phyloP scores from a whole-genome alignment of 2,888 invertebrate species.

The Leptopilina drosophilae region DNA sequence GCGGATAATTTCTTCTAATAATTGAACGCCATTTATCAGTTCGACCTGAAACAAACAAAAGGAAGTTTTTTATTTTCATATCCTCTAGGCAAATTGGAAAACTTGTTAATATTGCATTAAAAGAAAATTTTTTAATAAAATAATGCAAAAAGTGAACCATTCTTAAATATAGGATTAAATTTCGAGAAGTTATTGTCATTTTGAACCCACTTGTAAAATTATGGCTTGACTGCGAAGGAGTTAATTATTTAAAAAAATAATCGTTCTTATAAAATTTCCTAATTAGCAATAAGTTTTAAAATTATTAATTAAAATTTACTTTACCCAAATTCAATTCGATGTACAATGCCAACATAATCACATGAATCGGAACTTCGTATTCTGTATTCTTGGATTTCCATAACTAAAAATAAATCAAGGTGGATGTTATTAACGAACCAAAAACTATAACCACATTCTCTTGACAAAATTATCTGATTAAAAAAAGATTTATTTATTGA shows the following conservation, averaged over 20 bases:
- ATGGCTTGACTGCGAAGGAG: no score
- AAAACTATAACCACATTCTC: not conserved
- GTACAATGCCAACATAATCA: constrained; percentile 82
- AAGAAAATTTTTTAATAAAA: no score
- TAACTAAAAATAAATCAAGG: constrained; percentile 70
- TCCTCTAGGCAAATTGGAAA: not conserved
- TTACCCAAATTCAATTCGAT: constrained; percentile 82
- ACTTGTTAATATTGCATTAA: no score
- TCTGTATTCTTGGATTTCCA: constrained; percentile 79
- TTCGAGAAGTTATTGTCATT: no score
- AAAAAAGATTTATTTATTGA: no score
- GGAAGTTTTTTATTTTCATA: not conserved
- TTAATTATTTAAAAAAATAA: not conserved
- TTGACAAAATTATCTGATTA: not conserved
- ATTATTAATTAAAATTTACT: constrained; percentile 24
- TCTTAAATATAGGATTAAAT: not conserved
- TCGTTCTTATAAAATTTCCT: not conserved
- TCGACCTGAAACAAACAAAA: constrained; percentile 23
- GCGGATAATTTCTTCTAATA: constrained; percentile 29
- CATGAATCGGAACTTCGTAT: constrained; percentile 81
- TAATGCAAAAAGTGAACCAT: no score
- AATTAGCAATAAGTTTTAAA: not conserved
- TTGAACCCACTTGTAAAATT: no score
- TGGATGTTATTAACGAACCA: not conserved
- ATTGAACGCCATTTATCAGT: constrained; percentile 33